Conservation (phyloP, 2,888 invertebrate genomes). For the Pseudococcus longispinus region DNA sequence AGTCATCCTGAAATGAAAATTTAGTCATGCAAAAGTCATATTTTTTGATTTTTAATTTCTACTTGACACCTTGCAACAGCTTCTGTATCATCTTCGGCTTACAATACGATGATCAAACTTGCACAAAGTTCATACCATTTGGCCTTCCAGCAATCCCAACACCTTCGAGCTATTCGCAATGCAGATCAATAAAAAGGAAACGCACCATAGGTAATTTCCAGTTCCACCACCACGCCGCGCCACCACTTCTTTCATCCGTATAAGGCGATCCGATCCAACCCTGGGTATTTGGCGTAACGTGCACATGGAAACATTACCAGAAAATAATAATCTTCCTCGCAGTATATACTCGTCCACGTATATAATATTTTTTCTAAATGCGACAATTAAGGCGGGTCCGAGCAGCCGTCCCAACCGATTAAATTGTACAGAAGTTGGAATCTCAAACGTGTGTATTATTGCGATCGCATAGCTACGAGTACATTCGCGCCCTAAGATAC, state of each 20-base stretch:
- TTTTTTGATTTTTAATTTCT: too few species aligned
- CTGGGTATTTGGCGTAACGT: not conserved
- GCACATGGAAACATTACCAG: not conserved
- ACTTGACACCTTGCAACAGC: too few species aligned
- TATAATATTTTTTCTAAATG: conserved; percentile 17
- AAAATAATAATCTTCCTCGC: not conserved
- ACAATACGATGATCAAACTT: too few species aligned
- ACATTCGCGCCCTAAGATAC: not conserved
- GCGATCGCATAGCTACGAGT: too few species aligned
- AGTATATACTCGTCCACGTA: not conserved
- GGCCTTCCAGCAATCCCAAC: too few species aligned
- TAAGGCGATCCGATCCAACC: not conserved
- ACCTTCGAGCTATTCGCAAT: not conserved
- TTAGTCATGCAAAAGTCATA: too few species aligned
- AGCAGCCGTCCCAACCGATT: not conserved
- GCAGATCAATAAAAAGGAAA: not conserved
- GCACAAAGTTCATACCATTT: too few species aligned
- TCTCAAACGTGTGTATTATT: not conserved
- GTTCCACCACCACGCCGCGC: not conserved
- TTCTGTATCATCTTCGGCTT: too few species aligned
- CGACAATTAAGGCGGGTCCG: conserved; percentile 26
- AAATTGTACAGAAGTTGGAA: conserved; percentile 20
- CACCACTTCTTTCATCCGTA: not conserved
- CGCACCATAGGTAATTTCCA: not conserved
- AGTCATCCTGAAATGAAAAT: too few species aligned